Conservation (phyloP, 2,888 invertebrate species). For the Siphlonurus alternatus region DNA sequence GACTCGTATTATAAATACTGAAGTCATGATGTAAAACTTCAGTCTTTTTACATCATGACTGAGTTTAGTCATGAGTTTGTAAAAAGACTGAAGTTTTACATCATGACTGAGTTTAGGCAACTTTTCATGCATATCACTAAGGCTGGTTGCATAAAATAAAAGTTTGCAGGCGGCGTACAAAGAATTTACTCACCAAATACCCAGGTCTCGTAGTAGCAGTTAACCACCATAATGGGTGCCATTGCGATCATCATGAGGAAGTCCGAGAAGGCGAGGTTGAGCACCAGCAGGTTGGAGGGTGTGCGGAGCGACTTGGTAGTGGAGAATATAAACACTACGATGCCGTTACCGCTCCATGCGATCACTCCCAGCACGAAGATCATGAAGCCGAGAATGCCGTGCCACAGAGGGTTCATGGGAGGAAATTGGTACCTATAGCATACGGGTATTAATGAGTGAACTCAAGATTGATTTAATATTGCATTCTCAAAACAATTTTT, state of each 20-base stretch:
- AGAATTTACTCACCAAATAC: slow-evolving; percentile 33
- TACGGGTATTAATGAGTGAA: no score
- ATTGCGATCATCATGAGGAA: slow-evolving; percentile 44
- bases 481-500: background rate
- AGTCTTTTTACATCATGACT: no score
- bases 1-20: no score
- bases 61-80: no score
- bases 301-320: slow-evolving; percentile 33
- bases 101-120: no score
- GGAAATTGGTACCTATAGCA: slow-evolving; percentile 76
- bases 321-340: slow-evolving; percentile 28
- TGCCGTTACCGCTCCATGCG: slow-evolving; percentile 19
- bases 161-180: background rate
- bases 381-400: slow-evolving; percentile 19
- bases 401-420: slow-evolving; percentile 55
- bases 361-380: slow-evolving; percentile 22
- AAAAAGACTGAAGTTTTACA: no score
- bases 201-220: slow-evolving; percentile 47
- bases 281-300: slow-evolving; percentile 45
- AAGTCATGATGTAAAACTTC: no score
- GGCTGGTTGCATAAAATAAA: background rate
- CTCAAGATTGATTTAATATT: no score
- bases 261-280: slow-evolving; percentile 48
- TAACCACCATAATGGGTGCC: slow-evolving; percentile 43
- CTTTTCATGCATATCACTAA: no score